Evolutionary conservation across 1,140 invertebrate species (phyloP).

Genomic region (Venturia canescens): DNA sequence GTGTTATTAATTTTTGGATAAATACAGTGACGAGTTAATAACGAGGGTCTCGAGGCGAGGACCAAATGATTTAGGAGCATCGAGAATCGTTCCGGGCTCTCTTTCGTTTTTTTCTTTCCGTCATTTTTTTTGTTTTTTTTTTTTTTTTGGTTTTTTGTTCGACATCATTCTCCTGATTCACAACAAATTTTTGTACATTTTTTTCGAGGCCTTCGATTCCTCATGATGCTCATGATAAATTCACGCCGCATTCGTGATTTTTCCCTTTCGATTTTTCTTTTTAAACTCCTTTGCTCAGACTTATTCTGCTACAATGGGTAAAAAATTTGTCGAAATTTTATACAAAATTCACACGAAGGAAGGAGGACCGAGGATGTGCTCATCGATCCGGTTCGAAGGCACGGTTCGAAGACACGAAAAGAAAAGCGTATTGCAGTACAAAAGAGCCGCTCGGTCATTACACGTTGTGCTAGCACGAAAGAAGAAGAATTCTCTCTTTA

Average conservation of each 20-base stretch:
- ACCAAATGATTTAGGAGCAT: background rate
- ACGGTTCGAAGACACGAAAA: constrained; percentile 25
- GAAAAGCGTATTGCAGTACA: constrained; percentile 53
- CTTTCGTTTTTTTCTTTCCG: background rate
- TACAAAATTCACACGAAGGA: background rate
- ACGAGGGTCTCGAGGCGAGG: constrained; percentile 13
- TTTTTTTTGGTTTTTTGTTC: too few species aligned
- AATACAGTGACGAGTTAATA: constrained; percentile 27
- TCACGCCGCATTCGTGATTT: background rate
- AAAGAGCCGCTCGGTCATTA: constrained; percentile 63
- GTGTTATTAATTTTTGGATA: constrained; percentile 10
- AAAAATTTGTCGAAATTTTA: background rate
- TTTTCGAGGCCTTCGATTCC: too few species aligned
- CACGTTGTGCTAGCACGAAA: constrained; percentile 41
- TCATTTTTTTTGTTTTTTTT: background rate
- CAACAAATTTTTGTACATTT: too few species aligned
- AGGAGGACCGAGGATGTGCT: background rate
- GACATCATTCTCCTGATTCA: background rate
- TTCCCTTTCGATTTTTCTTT: background rate
- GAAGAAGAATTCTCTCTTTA: constrained; percentile 54
- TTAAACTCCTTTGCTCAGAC: background rate
- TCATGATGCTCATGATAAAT: background rate
- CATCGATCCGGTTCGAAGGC: constrained; percentile 43
- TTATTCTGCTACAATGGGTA: background rate
- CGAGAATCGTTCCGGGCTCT: background rate